Base-by-base conservation (phyloP, 1,140 invertebrate genomes). In the Bombus cullumanus region DNA sequence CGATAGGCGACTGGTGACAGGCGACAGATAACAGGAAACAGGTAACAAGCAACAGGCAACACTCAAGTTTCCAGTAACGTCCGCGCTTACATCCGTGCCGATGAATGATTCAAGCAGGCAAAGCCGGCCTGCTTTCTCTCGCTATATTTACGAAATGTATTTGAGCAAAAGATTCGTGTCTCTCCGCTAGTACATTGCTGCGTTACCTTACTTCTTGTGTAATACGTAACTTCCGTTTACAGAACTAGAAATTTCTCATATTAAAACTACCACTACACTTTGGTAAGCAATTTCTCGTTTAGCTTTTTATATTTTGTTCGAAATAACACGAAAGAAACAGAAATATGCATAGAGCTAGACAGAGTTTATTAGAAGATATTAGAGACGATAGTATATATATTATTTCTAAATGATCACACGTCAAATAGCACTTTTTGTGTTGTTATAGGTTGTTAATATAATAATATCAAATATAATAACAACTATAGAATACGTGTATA, bases 181-280 rank as follows among this genome's bases (percentile, higher is more conserved):
- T 75, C 73, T 8, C 34, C 22, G 47, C 28, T 57, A 37, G 47
- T 28, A 75, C 3, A 5, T 53, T n/a, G 4, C 28, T 57, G 25
- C 37, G 18, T 18, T 18, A 31, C 71, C 25, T 66, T 47, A 53
- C 71, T n/a, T 41, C 73, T 86, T 53, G 5, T 1, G 47, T n/a
- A 62, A 62, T 87, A 74, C 76, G 59, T 80, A 87, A 86, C 69
- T 34, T 47, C 69, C 83, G 79, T 80, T 57, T 68, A 39, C 59
- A 86, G 31, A n/a, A 80, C 43, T 85, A 87, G 59, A 53, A 59
- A 74, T 80, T 86, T 87, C 83, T 80, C 86, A 74, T 71, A 80
- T 25, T 80, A 25, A 77, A 85, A 57, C 43, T 43, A 15, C 15
- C 28, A 31, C 18, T 28, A 12, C 28, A 53, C 71, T 73, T 31